Evolutionary conservation across 2,797 vertebrate species (phyloP), one percentile per base, ranked within the genome.

Genomic region (Chelmon rostratus): DNA sequence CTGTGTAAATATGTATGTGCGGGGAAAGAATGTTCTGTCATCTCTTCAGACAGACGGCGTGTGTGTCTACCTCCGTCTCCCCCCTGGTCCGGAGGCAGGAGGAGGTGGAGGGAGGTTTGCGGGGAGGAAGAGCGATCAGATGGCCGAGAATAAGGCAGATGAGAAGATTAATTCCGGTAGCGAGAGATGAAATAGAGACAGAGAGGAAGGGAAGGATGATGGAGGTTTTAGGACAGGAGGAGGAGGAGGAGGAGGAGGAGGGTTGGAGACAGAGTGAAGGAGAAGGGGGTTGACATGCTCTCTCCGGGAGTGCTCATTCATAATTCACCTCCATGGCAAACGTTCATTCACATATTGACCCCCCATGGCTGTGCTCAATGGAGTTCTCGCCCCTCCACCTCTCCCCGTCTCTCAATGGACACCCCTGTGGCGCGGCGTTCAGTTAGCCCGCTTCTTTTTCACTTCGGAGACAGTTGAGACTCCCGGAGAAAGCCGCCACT

Each of bases 261-360:
- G 68, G 35, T 77, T 57, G 73, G 79, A 82, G 88, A 85, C 42
- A 79, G 89, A 90, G 89, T 76, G 85, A 53, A 81, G 82, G 86
- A 88, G 90, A 87, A 76, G 19, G 82, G 72, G 76, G 73, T 91
- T 83, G 90, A 83, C 83, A 80, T 56, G 84, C 88, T 89, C 87
- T 83, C 90, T 89, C 89, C 83, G 86, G 91, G 91, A 93, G 91
- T 75, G 90, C 93, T 94, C 94, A 93, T 94, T 94, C 93, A 94
- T 94, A 94, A 94, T 94, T 94, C 92, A 94, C 93, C 91, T 93
- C 89, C 82, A 73, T 89, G 87, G 91, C 92, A 89, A 93, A 87
- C 86, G 84, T 89, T 94, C 94, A 94, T 94, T 94, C 94, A 94
- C 90, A 93, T 93, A 88, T 89, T 87, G 92, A 91, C 91, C 92